These are phyloP conservation scores for Timandra comae DNA, from an alignment of 2,888 invertebrate species.

Conservation along the genomic window DNA sequence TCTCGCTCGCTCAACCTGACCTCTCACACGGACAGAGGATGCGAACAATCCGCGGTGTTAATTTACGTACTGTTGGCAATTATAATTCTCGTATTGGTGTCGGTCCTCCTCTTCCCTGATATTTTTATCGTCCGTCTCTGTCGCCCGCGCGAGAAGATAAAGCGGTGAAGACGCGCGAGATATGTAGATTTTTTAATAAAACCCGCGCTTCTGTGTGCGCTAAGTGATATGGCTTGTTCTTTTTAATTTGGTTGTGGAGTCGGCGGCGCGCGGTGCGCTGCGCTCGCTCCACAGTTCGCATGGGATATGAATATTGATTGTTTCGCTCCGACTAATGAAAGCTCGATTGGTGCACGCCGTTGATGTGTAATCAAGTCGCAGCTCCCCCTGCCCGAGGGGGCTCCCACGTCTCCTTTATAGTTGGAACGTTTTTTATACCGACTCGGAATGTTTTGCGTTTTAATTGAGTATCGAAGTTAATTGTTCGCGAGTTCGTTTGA, in stretches of 20 bases:
- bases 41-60: slow-evolving; percentile 61
- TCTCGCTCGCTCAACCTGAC: slow-evolving; percentile 37
- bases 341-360: slow-evolving; percentile 65
- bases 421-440: slow-evolving; percentile 32
- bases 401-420: slow-evolving; percentile 40
- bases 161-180: slow-evolving; percentile 67
- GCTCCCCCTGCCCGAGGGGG: too few relatives aligned
- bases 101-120: slow-evolving; percentile 59
- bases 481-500: slow-evolving; percentile 16
- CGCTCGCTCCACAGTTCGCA: slow-evolving; percentile 64
- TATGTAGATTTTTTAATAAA: slow-evolving; percentile 76
- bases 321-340: slow-evolving; percentile 63
- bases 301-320: slow-evolving; percentile 77
- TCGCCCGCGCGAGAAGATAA: slow-evolving; percentile 40
- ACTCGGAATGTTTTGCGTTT: slow-evolving; percentile 28
- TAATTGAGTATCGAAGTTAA: slow-evolving; percentile 31
- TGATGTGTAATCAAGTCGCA: slow-evolving; percentile 59
- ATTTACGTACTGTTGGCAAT: slow-evolving; percentile 76
- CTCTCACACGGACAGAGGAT: slow-evolving; percentile 19
- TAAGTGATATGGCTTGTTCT: slow-evolving; percentile 77
- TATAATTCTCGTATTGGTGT: slow-evolving; percentile 70
- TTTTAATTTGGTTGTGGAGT: slow-evolving; percentile 73
- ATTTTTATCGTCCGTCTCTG: slow-evolving; percentile 61
- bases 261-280: slow-evolving; percentile 10
- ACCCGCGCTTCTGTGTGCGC: slow-evolving; percentile 72